phyloP scores from a whole-genome alignment of 1,140 invertebrate species.

The Drosophila leontia region DNA sequence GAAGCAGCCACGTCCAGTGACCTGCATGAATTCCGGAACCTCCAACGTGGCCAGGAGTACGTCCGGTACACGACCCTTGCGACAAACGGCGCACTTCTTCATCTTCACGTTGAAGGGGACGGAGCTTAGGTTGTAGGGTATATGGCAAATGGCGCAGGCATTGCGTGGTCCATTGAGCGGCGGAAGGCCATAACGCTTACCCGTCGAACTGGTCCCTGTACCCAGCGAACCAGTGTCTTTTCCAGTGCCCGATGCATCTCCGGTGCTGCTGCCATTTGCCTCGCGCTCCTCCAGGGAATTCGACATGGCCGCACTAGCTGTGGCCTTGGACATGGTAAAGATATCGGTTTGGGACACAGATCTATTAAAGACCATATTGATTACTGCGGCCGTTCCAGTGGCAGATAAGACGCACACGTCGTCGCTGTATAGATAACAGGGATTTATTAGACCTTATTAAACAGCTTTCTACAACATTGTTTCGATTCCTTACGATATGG shows the following conservation, averaged over 20 bases:
- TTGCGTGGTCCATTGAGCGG: conserved; percentile 57
- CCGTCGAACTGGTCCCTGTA: conserved; percentile 47
- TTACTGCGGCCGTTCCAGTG: conserved; percentile 95
- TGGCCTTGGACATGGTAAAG: conserved; percentile 64
- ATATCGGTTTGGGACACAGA: conserved; percentile 80
- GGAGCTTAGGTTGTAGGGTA: conserved; percentile 91
- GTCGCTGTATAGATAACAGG: conserved; percentile 88
- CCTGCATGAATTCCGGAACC: conserved; percentile 90
- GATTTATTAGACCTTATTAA: not conserved
- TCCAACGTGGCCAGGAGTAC: conserved; percentile 96
- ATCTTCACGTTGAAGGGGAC: conserved; percentile 89
- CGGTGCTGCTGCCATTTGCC: conserved; percentile 51
- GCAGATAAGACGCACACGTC: conserved; percentile 97
- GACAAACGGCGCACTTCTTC: conserved; percentile 89
- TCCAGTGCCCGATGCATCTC: conserved; percentile 35
- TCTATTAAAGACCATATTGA: conserved; percentile 87
- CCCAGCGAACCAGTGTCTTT: conserved; percentile 65
- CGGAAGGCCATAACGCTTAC: conserved; percentile 63
- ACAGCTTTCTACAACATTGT: not conserved
- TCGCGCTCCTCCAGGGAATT: conserved; percentile 77
- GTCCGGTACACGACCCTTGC: conserved; percentile 94
- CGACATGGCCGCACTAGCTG: conserved; percentile 57
- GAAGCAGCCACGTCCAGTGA: conserved; percentile 90
- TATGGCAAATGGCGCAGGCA: conserved; percentile 89
- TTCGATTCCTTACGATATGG: conserved; percentile 90